Conservation (phyloP, 1,140 invertebrate species). For the Rhyzopertha dominica region DNA sequence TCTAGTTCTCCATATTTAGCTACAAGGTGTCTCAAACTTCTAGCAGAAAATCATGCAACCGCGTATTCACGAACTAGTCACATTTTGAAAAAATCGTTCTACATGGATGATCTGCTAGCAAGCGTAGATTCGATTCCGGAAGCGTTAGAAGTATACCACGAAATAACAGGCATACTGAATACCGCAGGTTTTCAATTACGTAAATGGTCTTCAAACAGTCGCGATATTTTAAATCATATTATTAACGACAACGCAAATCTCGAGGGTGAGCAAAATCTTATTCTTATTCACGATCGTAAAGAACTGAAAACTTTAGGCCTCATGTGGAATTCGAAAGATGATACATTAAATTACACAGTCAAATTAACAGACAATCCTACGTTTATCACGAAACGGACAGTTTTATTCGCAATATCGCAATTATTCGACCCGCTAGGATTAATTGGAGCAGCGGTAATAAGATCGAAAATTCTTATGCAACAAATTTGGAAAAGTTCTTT, state of each 20-base stretch:
- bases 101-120: conserved; percentile 40
- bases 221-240: too few species aligned
- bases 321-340: too few species aligned
- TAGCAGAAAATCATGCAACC: conserved; percentile 18
- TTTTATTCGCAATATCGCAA: conserved; percentile 20
- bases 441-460: conserved; percentile 42
- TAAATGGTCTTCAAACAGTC: too few species aligned
- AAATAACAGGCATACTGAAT: too few species aligned
- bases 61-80: conserved; percentile 22
- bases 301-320: too few species aligned
- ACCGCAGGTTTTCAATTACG: too few species aligned
- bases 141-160: neutral
- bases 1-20: conserved; percentile 35
- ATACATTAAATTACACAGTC: too few species aligned
- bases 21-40: conserved; percentile 21
- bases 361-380: too few species aligned
- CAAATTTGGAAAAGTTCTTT: conserved; percentile 36
- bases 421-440: conserved; percentile 46
- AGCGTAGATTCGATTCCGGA: conserved; percentile 25
- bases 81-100: conserved; percentile 29
- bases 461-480: conserved; percentile 48
- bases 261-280: too few species aligned
- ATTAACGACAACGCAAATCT: too few species aligned
- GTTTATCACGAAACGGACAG: conserved; percentile 19
- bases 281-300: too few species aligned